Conservation (phyloP, 1,140 invertebrate species). For the Spodoptera frugiperda region DNA sequence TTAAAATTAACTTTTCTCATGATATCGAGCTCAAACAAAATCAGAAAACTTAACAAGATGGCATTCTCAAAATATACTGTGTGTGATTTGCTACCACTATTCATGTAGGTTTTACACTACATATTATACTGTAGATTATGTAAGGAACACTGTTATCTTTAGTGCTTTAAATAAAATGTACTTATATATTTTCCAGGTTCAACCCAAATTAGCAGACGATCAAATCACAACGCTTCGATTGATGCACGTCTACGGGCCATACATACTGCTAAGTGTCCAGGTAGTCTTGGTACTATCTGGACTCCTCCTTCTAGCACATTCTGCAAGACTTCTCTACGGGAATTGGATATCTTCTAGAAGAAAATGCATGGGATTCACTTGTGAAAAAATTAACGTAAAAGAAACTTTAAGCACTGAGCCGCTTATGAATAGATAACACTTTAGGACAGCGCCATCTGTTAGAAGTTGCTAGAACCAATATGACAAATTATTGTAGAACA, state of each 20-base stretch:
- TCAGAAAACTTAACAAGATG: too few relatives aligned
- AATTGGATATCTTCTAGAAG: slow-evolving; percentile 23
- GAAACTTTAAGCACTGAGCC: background rate
- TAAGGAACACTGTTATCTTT: too few relatives aligned
- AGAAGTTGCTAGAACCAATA: background rate
- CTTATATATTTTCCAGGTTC: slow-evolving; percentile 2
- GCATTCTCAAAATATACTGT: too few relatives aligned
- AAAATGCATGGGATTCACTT: background rate
- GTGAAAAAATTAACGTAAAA: background rate
- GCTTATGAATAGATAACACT: background rate
- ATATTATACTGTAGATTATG: too few relatives aligned
- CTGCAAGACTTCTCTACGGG: slow-evolving; percentile 28
- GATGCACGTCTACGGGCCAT: slow-evolving; percentile 29
- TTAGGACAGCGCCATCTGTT: background rate
- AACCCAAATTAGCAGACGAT: slow-evolving; percentile 15
- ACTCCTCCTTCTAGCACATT: slow-evolving; percentile 17
- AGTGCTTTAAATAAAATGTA: background rate
- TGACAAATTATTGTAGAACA: background rate
- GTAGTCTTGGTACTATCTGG: slow-evolving; percentile 18
- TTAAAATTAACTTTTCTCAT: too few relatives aligned
- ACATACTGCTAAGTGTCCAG: slow-evolving; percentile 25
- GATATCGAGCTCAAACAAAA: too few relatives aligned
- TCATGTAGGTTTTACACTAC: too few relatives aligned
- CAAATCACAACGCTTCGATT: background rate
- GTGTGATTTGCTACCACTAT: too few relatives aligned